These are phyloP conservation scores for Lordiphosa clarofinis DNA, from an alignment of 1,140 invertebrate genomes.

Conservation along the genomic window DNA sequence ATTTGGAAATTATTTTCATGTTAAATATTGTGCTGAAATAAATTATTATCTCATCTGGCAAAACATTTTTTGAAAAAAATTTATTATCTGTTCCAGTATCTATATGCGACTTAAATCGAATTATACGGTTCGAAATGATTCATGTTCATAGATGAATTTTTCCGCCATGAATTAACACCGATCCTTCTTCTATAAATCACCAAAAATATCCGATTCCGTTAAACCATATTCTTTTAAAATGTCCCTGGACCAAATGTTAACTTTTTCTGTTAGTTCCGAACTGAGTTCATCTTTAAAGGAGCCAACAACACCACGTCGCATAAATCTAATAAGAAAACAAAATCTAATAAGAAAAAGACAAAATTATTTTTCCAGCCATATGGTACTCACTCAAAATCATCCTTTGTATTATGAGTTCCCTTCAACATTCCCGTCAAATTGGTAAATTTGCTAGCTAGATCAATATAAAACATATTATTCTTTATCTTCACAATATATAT, in stretches of 20 bases:
- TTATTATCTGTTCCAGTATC: too few species aligned
- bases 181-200: neutral
- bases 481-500: neutral
- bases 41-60: too few species aligned
- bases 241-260: constrained; percentile 14
- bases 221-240: constrained; percentile 21
- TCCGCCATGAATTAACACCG: too few species aligned
- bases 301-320: constrained; percentile 27
- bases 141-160: too few species aligned
- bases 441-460: constrained; percentile 11
- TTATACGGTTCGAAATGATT: too few species aligned
- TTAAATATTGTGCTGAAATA: too few species aligned
- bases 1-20: too few species aligned
- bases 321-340: constrained; percentile 8
- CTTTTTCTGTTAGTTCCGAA: neutral
- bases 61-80: too few species aligned
- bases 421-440: constrained; percentile 10
- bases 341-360: neutral
- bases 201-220: constrained; percentile 26
- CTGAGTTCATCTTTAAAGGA: constrained; percentile 21
- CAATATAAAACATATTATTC: neutral
- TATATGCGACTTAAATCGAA: too few species aligned
- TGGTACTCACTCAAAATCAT: constrained; percentile 16
- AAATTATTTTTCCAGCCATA: neutral
- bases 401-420: neutral